These are phyloP conservation scores for Verasper variegatus DNA, from an alignment of 2,113 vertebrate species.

Conservation along the genomic window DNA sequence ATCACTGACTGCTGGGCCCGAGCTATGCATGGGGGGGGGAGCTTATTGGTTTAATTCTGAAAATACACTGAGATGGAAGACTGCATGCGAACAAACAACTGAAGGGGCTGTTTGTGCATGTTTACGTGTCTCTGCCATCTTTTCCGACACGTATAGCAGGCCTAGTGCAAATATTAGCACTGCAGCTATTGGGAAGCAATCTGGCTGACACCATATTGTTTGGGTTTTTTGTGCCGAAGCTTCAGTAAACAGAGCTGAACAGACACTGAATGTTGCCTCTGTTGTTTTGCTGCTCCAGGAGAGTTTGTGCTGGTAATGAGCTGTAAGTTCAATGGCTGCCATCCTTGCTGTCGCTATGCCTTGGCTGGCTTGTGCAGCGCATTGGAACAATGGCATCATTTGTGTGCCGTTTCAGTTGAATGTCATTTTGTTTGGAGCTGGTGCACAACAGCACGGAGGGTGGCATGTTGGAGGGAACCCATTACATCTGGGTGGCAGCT, in stretches of 20 bases:
- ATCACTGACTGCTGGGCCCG: slow-evolving; percentile 70
- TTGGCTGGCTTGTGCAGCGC: slow-evolving; percentile 46
- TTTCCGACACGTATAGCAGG: slow-evolving; percentile 70
- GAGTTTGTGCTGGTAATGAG: slow-evolving; percentile 59
- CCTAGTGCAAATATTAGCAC: slow-evolving; percentile 77
- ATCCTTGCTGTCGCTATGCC: slow-evolving; percentile 32
- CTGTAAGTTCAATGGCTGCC: slow-evolving; percentile 60
- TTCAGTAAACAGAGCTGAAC: slow-evolving; percentile 67
- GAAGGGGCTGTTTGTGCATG: slow-evolving; percentile 26
- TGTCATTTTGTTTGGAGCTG: slow-evolving; percentile 51
- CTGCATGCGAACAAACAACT: slow-evolving; percentile 69
- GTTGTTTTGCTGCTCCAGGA: slow-evolving; percentile 54
- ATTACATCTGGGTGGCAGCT: slow-evolving; percentile 40
- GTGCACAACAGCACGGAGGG: slow-evolving; percentile 9
- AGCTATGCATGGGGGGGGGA: slow-evolving; percentile 64
- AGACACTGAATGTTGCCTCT: slow-evolving; percentile 46
- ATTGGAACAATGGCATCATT: slow-evolving; percentile 46
- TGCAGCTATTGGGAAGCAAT: slow-evolving; percentile 71
- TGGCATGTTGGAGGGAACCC: slow-evolving; percentile 35
- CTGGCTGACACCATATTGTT: slow-evolving; percentile 74
- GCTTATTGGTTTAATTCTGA: slow-evolving; percentile 77
- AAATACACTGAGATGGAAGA: slow-evolving; percentile 66
- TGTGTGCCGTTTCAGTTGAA: slow-evolving; percentile 42
- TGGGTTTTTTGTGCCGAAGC: slow-evolving; percentile 48
- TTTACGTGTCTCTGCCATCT: slow-evolving; percentile 63